Base-by-base conservation (phyloP, 2,888 invertebrate genomes). In the Hirtodrosophila cameraria region DNA sequence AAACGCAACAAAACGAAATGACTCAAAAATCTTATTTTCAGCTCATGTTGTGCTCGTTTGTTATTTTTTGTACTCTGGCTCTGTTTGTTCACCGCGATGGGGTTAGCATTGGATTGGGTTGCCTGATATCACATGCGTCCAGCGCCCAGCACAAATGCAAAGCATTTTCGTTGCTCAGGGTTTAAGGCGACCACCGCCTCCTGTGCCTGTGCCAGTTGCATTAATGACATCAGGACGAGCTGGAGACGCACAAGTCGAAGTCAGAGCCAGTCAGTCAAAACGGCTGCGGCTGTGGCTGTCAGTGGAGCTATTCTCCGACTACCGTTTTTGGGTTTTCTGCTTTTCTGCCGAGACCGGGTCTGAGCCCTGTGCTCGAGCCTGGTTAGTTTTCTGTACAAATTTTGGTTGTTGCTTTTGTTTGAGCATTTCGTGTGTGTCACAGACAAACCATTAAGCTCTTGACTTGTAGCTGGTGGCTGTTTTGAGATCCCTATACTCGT, bases 1-100 rank as follows among this genome's bases (percentile, higher is more conserved):
- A 77, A 83, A 69, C 75, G 86, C 84, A 82, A 81, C 87, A 86
- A 83, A 87, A 87, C 81, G 79, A 78, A 83, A 82, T 64, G 81
- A 80, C 77, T 82, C 86, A 82, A 75, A 80, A 87, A 86, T 87
- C 87, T 86, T 88, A 83, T 82, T 86, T 86, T 87, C 80, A 80
- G 80, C 80, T 85, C 78, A 83, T 86, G 81, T 86, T 81, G 81
- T 67, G 73, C 73, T 78, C 76, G 79, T 78, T 87, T 86, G 86
- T 86, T 80, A 77, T 82, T 85, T 69, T 75, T 76, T 71, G 59
- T n/a, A n/a, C n/a, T n/a, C 58, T 48, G 52, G 23, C 50, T 28
- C 61, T 62, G 66, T 67, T 64, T 75, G 69, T 43, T 60, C 20
- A 42, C 39, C 53, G 36, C 43, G 49, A 50, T 54, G 79, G 23